Evolutionary conservation across 2,888 invertebrate species (phyloP).

Genomic region (Hipparchia sbordonii): DNA sequence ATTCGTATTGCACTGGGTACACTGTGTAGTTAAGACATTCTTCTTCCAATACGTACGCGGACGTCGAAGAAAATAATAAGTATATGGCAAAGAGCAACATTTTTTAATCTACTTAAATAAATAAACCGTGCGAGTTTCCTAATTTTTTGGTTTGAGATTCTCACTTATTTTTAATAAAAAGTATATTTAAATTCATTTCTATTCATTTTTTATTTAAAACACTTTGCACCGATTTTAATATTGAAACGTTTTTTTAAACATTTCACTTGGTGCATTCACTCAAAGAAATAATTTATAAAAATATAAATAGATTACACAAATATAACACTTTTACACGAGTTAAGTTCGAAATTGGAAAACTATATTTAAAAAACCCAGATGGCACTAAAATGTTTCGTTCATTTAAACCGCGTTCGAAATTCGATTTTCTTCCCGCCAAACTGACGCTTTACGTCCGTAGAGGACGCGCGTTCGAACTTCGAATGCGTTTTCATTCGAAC

Average conservation of each 20-base stretch:
- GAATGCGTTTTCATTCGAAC: conserved; percentile 34
- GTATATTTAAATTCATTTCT: not conserved
- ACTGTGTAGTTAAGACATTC: conserved; percentile 76
- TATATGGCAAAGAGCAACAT: conserved; percentile 44
- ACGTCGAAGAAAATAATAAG: conserved; percentile 50
- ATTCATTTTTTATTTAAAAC: too few relatives aligned
- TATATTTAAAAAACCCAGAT: not conserved
- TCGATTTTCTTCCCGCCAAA: conserved; percentile 34
- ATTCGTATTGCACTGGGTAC: conserved; percentile 74
- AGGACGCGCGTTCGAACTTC: conserved; percentile 32
- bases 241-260: too few relatives aligned
- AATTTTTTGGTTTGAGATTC: not conserved
- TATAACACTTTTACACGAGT: not conserved
- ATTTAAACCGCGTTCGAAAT: conserved; percentile 28
- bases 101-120: conserved; percentile 32
- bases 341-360: not conserved
- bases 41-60: conserved; percentile 61
- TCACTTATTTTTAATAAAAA: not conserved
- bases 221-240: too few relatives aligned
- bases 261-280: too few relatives aligned
- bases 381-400: not conserved
- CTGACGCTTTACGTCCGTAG: conserved; percentile 34
- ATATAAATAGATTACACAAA: not conserved
- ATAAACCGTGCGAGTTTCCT: not conserved
- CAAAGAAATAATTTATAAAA: not conserved